Base-by-base conservation (phyloP, 2,888 invertebrate genomes). In the Brachyptera risi region DNA sequence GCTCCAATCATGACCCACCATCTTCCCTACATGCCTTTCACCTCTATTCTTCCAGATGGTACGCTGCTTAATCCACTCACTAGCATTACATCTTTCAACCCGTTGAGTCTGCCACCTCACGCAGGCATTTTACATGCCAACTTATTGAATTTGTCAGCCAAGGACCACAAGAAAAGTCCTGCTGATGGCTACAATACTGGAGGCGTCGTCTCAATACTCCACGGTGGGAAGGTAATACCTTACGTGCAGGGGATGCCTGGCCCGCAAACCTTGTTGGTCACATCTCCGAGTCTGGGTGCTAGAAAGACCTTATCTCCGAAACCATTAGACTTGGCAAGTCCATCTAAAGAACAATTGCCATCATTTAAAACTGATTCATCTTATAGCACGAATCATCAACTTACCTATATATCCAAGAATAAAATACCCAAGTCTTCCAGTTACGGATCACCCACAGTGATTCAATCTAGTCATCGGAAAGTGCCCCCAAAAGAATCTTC, bases 211-310 rank as follows among this genome's bases (percentile, higher is more conserved):
- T 83, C 81, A 26, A 85, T 85, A 65, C 73, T 84, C 49, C 84
- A 85, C 67, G 83, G 80, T 15, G 89, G 88, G 21, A 89, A 88
- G 73, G 76, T 87, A n/a, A 88, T 92, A 70, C 88, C 91, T 0
- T 87, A 90, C 73, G 91, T 92, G 11, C 92, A 92, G 4, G 92
- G 92, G 13, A 92, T 92, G 75, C 92, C 92, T 0, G 92, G 92
- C 9, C 92, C 92, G 2, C 85, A 85, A 67, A 83, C 83, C 31
- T 73, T 86, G 24, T 65, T 72, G 7, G 67, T 69, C 17, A 42
- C 42, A n/a, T 31, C 35, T n/a, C 37, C 51, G 37, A 35, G 42
- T 17, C 27, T 47, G 3, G 19, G 37, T n/a, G 15, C 42, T 1
- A 17, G 57, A 31, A 60, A 57, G 21, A 58, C 56, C 7, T n/a